Percentiles rank a stretch among this genome's conserved stretches.
These are phyloP conservation scores for Menidia menidia DNA, from an alignment of 2,797 vertebrate species.

Conservation along the genomic window DNA sequence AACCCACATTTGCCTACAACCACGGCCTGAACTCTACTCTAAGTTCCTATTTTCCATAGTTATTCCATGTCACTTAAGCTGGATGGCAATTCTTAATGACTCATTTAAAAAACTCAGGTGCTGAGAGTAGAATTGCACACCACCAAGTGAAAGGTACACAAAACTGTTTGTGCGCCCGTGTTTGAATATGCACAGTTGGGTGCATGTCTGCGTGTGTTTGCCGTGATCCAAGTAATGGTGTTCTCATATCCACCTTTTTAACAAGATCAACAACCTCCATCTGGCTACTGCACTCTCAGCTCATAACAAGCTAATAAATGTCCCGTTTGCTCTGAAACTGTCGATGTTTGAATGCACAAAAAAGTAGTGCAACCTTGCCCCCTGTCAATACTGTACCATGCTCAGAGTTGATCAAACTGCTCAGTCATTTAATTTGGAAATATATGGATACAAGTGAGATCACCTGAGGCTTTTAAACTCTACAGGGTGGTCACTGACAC, in stretches of 20 bases:
- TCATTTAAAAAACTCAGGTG: constrained; percentile 54
- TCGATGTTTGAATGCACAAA: constrained; percentile 37
- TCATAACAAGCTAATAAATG: constrained; percentile 75
- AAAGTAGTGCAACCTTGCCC: constrained; percentile 3
- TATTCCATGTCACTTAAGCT: constrained; percentile 24
- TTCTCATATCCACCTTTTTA: constrained; percentile 75
- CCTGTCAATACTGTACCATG: neutral
- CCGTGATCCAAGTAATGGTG: constrained; percentile 77
- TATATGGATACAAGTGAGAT: neutral
- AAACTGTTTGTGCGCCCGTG: constrained; percentile 13
- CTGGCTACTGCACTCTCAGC: constrained; percentile 73
- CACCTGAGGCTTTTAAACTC: too few relatives aligned
- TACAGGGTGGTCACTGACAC: too few relatives aligned
- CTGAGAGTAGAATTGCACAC: constrained; percentile 31
- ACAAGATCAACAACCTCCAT: constrained; percentile 83
- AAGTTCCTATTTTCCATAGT: constrained; percentile 8
- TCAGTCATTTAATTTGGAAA: constrained; percentile 5
- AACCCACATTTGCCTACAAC: constrained; percentile 26
- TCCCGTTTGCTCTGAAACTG: constrained; percentile 59
- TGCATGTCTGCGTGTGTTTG: constrained; percentile 61
- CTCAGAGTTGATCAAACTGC: neutral
- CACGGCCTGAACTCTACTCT: constrained; percentile 3
- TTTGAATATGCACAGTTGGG: constrained; percentile 16
- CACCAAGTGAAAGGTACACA: constrained; percentile 33
- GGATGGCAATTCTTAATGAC: constrained; percentile 27